Evolutionary conservation across 2,113 vertebrate genomes (phyloP), one percentile per base, ranked within the genome.

Genomic region (Xenopus borealis): DNA sequence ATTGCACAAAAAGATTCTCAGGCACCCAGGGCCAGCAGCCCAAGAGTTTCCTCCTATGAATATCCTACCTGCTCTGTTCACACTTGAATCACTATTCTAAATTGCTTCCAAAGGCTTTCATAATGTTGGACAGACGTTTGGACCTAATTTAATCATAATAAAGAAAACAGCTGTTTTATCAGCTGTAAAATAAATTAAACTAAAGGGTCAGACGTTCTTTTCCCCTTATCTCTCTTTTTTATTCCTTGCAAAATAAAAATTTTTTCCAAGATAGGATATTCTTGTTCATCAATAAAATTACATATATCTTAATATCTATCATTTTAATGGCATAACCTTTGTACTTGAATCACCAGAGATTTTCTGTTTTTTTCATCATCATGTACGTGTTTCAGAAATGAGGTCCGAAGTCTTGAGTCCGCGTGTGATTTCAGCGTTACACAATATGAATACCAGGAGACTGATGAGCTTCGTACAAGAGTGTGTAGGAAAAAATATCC

Each of bases 381-480:
- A 3, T 55, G 53, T 55, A n/a, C 14, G 14, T 55, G 68, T 74
- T 88, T 83, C 83, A 88, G 85, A 87, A 92, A 91, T 87, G 90
- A 87, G 88, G 82, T 82, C 84, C 86, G 83, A 81, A 12, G 11
- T 47, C 46, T 80, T 90, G 82, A 83, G 88, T 87, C 84, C 86
- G 87, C 82, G 83, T 90, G 85, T 78, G 91, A 92, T 94, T 90
- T 93, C 88, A 92, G 68, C 85, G 88, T 90, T 92, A 84, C 82
- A 89, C 84, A 92, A 91, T 93, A 92, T 91, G 93, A 94, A 95
- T 93, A 95, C 90, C 92, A 93, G 89, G 93, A 96, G 91, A 93
- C 86, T 12, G 85, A 88, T 88, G 92, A 92, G 91, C 91, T 95
- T 94, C 89, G 86, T 92, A 89, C 91, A 91, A 91, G 93, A 91